A percentile compares a stretch with the other conserved stretches of the same genome.
These are phyloP conservation scores for Parambassis ranga DNA, from an alignment of 2,797 vertebrate species.

Conservation along the genomic window DNA sequence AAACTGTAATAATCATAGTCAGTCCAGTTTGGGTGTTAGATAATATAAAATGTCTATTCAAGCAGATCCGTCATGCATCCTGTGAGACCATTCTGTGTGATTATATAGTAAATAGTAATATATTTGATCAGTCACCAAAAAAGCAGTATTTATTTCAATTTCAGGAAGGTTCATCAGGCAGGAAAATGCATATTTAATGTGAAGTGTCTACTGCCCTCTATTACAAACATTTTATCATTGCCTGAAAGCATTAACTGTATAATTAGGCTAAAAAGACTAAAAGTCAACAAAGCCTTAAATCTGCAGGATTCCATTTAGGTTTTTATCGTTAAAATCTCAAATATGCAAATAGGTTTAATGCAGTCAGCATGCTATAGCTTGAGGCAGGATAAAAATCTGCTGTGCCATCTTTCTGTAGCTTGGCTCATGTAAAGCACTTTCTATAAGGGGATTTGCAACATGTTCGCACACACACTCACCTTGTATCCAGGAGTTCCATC, in stretches of 20 bases:
- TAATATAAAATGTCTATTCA: constrained; percentile 32
- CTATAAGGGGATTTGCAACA: constrained; percentile 67
- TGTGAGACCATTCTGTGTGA: constrained; percentile 34
- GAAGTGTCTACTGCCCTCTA: constrained; percentile 58
- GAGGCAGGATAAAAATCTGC: constrained; percentile 71
- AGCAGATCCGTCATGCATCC: constrained; percentile 30
- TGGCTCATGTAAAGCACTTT: constrained; percentile 67
- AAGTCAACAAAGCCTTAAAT: constrained; percentile 77
- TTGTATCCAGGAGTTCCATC: constrained; percentile 93
- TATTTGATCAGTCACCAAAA: constrained; percentile 49
- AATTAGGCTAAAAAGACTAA: constrained; percentile 69
- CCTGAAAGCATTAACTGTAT: constrained; percentile 70
- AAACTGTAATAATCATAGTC: constrained; percentile 28
- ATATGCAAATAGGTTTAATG: constrained; percentile 79
- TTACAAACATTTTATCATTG: constrained; percentile 73
- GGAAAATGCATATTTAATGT: constrained; percentile 69
- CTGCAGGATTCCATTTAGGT: constrained; percentile 71
- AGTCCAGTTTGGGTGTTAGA: constrained; percentile 28
- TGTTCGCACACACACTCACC: constrained; percentile 80
- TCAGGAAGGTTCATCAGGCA: constrained; percentile 44
- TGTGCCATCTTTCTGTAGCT: constrained; percentile 69
- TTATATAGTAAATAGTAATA: constrained; percentile 38
- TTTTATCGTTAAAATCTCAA: constrained; percentile 77
- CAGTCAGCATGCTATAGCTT: constrained; percentile 63
- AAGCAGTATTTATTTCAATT: constrained; percentile 55